phyloP scores from a whole-genome alignment of 2,797 vertebrate genomes.

The Coreius guichenoti region DNA sequence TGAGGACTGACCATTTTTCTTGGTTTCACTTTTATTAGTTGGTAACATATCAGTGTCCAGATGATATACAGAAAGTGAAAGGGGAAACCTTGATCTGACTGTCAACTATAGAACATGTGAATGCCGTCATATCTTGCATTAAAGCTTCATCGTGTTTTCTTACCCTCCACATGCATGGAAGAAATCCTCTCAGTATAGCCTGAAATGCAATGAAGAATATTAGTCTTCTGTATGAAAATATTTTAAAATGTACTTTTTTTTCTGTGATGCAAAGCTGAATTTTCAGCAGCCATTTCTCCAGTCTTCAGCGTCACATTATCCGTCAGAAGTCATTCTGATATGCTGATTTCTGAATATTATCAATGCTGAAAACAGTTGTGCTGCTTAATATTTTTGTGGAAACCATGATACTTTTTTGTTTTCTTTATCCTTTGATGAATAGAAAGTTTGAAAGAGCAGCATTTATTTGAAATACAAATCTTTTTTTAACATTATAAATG shows the following conservation, averaged over 20 bases:
- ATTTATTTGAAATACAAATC: neutral
- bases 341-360: neutral
- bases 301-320: neutral
- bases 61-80: neutral
- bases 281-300: neutral
- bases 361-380: neutral
- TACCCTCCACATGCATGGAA: neutral
- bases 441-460: neutral
- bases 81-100: neutral
- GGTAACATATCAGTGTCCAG: neutral
- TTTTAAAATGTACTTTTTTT: neutral
- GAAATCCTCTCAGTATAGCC: neutral
- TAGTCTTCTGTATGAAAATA: no score
- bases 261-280: neutral
- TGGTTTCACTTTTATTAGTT: neutral
- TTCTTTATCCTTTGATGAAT: neutral
- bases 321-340: neutral
- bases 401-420: neutral
- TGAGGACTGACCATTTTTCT: neutral
- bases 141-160: neutral
- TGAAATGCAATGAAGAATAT: neutral
- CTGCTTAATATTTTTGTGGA: neutral
- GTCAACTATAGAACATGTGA: neutral
- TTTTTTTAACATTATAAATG: neutral
- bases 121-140: neutral